Evolutionary conservation across 92 coral and sea anemone genomes (phyloP).

Genomic region (Epizoanthus fatuus): DNA sequence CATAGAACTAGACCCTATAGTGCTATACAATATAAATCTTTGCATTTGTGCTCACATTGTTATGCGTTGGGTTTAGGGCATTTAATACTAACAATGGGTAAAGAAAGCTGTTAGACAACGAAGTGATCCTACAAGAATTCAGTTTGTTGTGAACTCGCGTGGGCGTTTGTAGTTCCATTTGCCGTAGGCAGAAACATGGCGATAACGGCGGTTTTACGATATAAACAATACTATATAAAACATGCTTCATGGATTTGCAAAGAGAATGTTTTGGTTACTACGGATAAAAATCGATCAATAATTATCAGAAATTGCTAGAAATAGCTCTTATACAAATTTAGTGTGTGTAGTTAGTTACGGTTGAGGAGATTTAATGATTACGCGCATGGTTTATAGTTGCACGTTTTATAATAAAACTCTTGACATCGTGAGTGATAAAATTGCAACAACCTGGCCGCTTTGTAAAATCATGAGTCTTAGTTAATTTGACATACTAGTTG

Average conservation of each 20-base stretch:
- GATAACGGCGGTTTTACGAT: no score
- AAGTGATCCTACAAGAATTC: background rate
- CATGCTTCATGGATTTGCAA: no score
- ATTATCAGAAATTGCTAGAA: background rate
- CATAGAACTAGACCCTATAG: background rate
- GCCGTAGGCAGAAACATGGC: no score
- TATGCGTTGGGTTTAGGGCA: background rate
- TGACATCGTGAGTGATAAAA: no score
- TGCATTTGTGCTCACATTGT: background rate
- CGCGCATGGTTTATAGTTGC: no score
- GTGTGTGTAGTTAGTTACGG: slow-evolving; percentile 15
- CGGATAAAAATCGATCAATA: background rate
- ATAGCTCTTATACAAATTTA: slow-evolving; percentile 5
- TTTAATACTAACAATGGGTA: background rate
- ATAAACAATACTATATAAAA: no score
- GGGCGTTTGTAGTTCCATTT: no score
- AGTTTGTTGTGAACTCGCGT: no score
- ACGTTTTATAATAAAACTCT: no score
- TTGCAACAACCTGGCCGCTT: background rate
- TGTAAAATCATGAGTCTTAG: background rate
- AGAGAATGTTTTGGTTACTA: background rate
- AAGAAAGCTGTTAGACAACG: background rate
- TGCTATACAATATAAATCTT: background rate
- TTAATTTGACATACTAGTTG: background rate
- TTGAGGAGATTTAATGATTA: background rate